These are phyloP conservation scores for Cryptus viduatorius DNA, from an alignment of 2,888 invertebrate genomes.

Conservation along the genomic window DNA sequence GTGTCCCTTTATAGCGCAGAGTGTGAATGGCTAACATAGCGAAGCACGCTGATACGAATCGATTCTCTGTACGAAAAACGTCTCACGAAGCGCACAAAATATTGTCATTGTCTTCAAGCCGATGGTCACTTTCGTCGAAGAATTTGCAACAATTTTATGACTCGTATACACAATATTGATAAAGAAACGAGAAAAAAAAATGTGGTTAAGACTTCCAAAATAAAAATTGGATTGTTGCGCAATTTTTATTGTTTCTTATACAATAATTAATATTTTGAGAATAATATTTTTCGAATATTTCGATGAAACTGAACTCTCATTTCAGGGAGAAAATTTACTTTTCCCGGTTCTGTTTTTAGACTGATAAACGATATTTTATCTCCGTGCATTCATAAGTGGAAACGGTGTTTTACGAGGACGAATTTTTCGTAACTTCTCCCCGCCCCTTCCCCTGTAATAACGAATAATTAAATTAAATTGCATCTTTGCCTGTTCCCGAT, in stretches of 20 bases:
- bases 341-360: no score
- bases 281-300: no score
- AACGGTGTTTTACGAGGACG: conserved; percentile 1
- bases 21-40: conserved; percentile 44
- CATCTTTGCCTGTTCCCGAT: conserved; percentile 51
- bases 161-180: neutral
- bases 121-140: no score
- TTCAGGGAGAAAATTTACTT: no score
- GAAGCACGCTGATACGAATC: conserved; percentile 36
- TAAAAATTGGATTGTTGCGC: no score
- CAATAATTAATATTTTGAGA: no score
- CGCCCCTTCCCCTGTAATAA: conserved; percentile 11
- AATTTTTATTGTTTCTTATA: no score
- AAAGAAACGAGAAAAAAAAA: neutral
- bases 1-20: conserved; percentile 46
- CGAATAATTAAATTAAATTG: conserved; percentile 26
- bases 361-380: neutral
- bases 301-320: no score
- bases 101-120: neutral
- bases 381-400: neutral
- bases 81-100: neutral
- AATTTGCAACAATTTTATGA: neutral
- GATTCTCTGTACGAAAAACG: conserved; percentile 2
- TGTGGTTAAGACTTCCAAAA: no score
- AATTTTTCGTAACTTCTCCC: neutral